Conservation (phyloP, 64 coral and sea anemone species). For the Dendrophyllia cribrosa region DNA sequence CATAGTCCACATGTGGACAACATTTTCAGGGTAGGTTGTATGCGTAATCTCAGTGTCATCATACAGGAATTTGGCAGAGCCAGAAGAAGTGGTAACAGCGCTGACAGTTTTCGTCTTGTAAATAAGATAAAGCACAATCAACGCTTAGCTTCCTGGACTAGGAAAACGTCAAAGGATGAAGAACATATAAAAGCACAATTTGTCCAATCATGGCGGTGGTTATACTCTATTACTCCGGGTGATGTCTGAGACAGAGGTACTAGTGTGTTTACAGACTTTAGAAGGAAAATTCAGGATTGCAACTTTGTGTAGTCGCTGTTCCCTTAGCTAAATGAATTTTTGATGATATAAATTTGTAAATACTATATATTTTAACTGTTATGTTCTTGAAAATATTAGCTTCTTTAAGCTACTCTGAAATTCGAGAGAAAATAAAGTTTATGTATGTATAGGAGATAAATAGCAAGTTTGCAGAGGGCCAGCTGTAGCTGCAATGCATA, state of each 20-base stretch:
- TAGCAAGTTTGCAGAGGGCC: conserved; percentile 25
- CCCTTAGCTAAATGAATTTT: too few species aligned
- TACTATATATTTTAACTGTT: too few species aligned
- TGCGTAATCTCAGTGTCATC: conserved; percentile 40
- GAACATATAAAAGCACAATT: background rate
- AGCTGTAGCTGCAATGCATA: background rate
- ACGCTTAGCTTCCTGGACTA: conserved; percentile 34
- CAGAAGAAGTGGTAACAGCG: conserved; percentile 31
- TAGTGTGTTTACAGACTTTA: too few species aligned
- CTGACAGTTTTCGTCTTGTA: conserved; percentile 39
- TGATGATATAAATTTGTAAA: too few species aligned
- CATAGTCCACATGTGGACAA: conserved; percentile 66
- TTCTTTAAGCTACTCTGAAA: too few species aligned
- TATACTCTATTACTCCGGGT: conserved; percentile 22
- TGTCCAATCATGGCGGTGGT: conserved; percentile 19
- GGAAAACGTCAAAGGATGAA: conserved; percentile 10
- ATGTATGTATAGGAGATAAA: too few species aligned
- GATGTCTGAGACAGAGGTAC: conserved; percentile 39
- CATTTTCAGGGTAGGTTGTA: conserved; percentile 65
- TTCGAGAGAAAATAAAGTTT: too few species aligned
- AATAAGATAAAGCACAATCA: conserved; percentile 60
- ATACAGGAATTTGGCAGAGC: conserved; percentile 82
- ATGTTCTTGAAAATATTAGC: too few species aligned
- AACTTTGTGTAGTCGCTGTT: too few species aligned
- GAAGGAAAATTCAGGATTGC: too few species aligned